Conservation (phyloP, 2,888 invertebrate genomes). For the Galerucella calmariensis region DNA sequence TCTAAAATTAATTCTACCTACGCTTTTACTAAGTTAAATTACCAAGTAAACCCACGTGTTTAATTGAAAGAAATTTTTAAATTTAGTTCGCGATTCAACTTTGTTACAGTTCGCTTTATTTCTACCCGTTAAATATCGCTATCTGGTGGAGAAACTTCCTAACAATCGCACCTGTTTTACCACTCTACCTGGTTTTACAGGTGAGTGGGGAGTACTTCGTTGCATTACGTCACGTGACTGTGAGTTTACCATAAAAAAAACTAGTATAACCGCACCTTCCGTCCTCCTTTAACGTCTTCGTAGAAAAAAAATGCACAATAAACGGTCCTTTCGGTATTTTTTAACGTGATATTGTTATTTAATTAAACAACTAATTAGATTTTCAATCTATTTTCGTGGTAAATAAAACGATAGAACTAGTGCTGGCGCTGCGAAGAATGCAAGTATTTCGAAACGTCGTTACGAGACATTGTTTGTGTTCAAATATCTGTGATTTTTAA, state of each 20-base stretch:
- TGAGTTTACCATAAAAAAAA: conserved; percentile 60
- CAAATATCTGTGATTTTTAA: conserved; percentile 42
- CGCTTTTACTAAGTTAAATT: conserved; percentile 39
- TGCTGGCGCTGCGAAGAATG: conserved; percentile 34
- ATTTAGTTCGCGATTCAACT: conserved; percentile 36
- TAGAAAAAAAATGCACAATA: conserved; percentile 3
- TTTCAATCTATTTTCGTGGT: conserved; percentile 4
- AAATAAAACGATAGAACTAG: conserved; percentile 6
- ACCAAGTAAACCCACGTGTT: background rate
- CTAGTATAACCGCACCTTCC: conserved; percentile 61
- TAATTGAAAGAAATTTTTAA: background rate
- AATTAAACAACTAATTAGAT: background rate
- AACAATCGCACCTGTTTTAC: conserved; percentile 57
- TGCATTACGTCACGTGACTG: conserved; percentile 60
- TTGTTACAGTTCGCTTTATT: conserved; percentile 19
- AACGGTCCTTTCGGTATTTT: conserved; percentile 40
- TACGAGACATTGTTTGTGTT: conserved; percentile 40
- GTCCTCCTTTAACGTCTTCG: conserved; percentile 45
- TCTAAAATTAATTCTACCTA: conserved; percentile 47
- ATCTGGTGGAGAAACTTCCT: conserved; percentile 37
- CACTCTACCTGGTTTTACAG: conserved; percentile 56
- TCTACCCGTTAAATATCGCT: conserved; percentile 40
- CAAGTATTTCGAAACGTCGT: conserved; percentile 39
- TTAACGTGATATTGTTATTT: conserved; percentile 34
- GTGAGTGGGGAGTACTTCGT: conserved; percentile 57